These are phyloP conservation scores for Pontoporia blainvillei DNA, from an alignment of 2,113 vertebrate species.

Conservation along the genomic window DNA sequence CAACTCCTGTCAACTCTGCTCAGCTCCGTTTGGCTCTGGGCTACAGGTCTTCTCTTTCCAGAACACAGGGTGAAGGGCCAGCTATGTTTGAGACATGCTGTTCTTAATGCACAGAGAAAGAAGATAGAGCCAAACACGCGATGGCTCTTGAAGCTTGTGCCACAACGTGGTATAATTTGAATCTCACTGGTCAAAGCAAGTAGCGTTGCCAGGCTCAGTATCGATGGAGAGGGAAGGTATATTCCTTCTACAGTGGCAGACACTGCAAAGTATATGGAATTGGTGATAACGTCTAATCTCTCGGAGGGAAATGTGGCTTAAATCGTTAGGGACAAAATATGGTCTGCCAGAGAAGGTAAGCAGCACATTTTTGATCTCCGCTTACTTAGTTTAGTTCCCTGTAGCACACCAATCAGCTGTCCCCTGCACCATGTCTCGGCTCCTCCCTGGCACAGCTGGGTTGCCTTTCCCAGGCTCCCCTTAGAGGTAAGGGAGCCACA, in stretches of 20 bases:
- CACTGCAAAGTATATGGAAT: background rate
- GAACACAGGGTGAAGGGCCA: background rate
- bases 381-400: background rate
- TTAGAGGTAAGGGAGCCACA: background rate
- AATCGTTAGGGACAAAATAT: background rate
- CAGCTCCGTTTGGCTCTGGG: background rate
- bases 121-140: background rate
- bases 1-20: background rate
- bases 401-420: background rate
- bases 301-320: background rate
- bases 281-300: background rate
- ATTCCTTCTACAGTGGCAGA: background rate
- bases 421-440: background rate
- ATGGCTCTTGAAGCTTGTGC: background rate
- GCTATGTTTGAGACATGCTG: background rate
- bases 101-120: background rate
- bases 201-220: background rate
- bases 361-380: background rate
- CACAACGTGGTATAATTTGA: slow-evolving; percentile 18
- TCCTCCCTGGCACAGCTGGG: background rate
- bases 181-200: background rate
- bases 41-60: background rate
- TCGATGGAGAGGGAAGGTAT: background rate
- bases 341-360: background rate
- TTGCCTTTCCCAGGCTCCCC: background rate